Evolutionary conservation across 2,113 vertebrate species (phyloP), one percentile per base, ranked within the genome.

Genomic region (Sylvia atricapilla): DNA sequence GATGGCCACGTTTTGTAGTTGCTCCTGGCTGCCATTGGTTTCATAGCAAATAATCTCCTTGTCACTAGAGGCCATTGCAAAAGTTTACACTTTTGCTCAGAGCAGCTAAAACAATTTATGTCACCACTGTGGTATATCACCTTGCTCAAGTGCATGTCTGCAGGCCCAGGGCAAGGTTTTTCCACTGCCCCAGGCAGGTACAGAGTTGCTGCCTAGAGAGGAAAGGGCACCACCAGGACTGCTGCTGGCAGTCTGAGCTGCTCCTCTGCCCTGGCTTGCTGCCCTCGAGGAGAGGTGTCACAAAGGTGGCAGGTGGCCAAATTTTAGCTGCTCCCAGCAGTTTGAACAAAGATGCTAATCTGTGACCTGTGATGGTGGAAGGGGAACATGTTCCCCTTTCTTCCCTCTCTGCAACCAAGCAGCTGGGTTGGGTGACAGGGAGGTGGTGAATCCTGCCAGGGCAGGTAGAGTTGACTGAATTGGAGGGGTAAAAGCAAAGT

Each of bases 121-220:
- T 64, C 75, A 75, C 39, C 41, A 6, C 72, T 49, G 47, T 56
- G 41, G 56, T 43, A 2, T 35, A 70, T 90, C 75, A 50, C 75
- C 43, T 83, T 53, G 23, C 73, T 72, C 44, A 14, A 55, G 55
- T 10, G 35, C 19, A 2, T 55, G 55, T 77, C 75, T 94, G 30
- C 55, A 78, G 63, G 76, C 50, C 55, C 79, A 77, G 64, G 88
- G n/a, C 43, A 80, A 92, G 90, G 49, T 44, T 96, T 59, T 90
- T 92, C 43, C 55, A 47, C 43, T 83, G 93, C 93, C 75, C 39
- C 55, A 80, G 93, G 87, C 90, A 95, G 94, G 93, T 88, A 84
- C 39, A 58, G 44, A 80, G 47, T 19, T 77, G 50, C 55, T 90
- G 72, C 53, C 37, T 64, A 43, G 90, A 69, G 69, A 88, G 94